These are phyloP conservation scores for Papilio aristodemus DNA, from an alignment of 1,140 invertebrate species.

Conservation along the genomic window DNA sequence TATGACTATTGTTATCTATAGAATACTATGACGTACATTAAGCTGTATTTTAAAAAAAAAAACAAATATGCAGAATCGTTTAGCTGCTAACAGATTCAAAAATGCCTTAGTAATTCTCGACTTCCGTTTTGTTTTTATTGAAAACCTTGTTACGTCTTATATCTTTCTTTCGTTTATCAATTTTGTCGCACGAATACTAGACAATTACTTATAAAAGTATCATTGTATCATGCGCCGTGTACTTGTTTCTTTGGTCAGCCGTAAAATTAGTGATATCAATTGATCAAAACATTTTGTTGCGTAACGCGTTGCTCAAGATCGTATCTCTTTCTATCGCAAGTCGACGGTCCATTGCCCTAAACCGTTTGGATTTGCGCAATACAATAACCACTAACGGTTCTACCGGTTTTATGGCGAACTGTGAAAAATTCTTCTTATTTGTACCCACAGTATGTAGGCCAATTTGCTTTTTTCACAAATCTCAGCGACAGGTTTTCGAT, in stretches of 20 bases:
- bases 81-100: too few species aligned
- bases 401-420: conserved; percentile 52
- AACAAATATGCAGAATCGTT: background rate
- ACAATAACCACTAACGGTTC: conserved; percentile 59
- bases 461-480: conserved; percentile 53
- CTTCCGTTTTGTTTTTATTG: background rate
- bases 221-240: background rate
- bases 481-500: conserved; percentile 59
- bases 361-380: conserved; percentile 45
- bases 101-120: background rate
- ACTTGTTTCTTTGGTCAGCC: conserved; percentile 12
- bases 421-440: conserved; percentile 66
- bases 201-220: background rate
- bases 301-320: conserved; percentile 32
- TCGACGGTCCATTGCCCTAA: conserved; percentile 42
- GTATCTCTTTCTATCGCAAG: conserved; percentile 36
- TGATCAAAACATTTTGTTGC: conserved; percentile 31
- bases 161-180: background rate
- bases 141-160: background rate
- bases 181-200: background rate
- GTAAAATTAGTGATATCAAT: conserved; percentile 26
- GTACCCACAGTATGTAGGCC: conserved; percentile 62
- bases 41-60: too few species aligned
- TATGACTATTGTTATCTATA: background rate
- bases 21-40: background rate